A percentile compares a stretch with the other conserved stretches of the same genome.
Conservation (phyloP, 2,113 vertebrate species). For the Chunga burmeisteri region DNA sequence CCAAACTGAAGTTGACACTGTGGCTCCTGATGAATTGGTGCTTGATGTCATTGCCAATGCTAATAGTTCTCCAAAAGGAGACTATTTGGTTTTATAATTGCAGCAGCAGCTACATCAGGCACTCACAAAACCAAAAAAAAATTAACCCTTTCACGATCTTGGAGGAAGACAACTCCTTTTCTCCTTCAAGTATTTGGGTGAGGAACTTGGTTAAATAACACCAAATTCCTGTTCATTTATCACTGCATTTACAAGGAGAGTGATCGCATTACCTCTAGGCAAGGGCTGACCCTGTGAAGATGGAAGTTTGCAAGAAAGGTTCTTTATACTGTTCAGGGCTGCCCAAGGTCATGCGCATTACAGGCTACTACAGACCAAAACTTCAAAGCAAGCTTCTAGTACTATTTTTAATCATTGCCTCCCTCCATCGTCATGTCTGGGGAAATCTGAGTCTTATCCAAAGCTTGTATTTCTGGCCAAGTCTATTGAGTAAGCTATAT, state of each 20-base stretch:
- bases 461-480: neutral
- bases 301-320: neutral
- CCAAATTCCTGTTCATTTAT: neutral
- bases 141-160: neutral
- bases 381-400: neutral
- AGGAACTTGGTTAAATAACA: neutral
- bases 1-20: constrained; percentile 16
- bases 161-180: neutral
- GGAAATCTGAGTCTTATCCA: neutral
- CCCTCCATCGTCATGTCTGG: neutral
- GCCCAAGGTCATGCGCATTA: neutral
- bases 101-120: neutral
- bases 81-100: constrained; percentile 38
- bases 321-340: neutral
- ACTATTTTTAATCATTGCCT: neutral
- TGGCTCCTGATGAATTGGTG: constrained; percentile 42
- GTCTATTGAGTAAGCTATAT: neutral
- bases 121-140: neutral
- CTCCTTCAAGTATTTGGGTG: neutral
- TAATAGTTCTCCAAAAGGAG: constrained; percentile 23
- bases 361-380: neutral
- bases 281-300: neutral
- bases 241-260: neutral
- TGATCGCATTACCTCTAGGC: neutral
- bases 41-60: constrained; percentile 5